A percentile compares a stretch with the other conserved stretches of the same genome.
Evolutionary conservation across 1,140 invertebrate species (phyloP).

Genomic region (Cherax quadricarinatus): DNA sequence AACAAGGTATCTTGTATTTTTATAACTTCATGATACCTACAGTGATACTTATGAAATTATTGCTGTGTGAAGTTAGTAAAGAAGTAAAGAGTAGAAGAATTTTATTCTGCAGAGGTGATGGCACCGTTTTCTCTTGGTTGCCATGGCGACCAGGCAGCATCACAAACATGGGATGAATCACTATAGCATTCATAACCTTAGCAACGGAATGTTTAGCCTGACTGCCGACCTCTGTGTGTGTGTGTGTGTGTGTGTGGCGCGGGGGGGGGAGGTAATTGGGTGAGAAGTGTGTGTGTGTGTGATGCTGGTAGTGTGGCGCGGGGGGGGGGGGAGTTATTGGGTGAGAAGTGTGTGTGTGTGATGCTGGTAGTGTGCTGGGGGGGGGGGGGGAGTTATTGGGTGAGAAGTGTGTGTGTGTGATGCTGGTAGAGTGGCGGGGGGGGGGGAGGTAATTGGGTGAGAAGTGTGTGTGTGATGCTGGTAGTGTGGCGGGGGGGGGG

Average conservation of each 20-base stretch:
- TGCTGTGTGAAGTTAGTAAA: neutral
- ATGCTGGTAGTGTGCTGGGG: neutral
- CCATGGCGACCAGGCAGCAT: slow-evolving; percentile 28
- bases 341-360: neutral
- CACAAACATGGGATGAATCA: slow-evolving; percentile 9
- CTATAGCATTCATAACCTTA: neutral
- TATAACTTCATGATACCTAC: neutral
- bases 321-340: neutral
- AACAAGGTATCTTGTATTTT: too few relatives aligned
- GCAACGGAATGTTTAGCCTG: slow-evolving; percentile 1
- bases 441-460: neutral
- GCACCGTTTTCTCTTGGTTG: slow-evolving; percentile 9
- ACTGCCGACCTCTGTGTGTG: too few relatives aligned
- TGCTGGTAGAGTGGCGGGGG: too few relatives aligned
- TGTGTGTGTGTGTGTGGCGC: too few relatives aligned
- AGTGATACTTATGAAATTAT: too few relatives aligned
- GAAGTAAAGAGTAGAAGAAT: neutral
- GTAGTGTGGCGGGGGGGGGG: neutral
- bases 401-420: too few relatives aligned
- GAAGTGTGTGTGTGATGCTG: neutral
- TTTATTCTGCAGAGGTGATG: neutral
- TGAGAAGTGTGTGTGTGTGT: neutral
- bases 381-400: too few relatives aligned
- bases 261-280: neutral
- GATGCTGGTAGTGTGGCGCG: neutral